A percentile compares a stretch with the other conserved stretches of the same genome.
These are phyloP conservation scores for Tethea ocularis DNA, from an alignment of 2,888 invertebrate species.

Conservation along the genomic window DNA sequence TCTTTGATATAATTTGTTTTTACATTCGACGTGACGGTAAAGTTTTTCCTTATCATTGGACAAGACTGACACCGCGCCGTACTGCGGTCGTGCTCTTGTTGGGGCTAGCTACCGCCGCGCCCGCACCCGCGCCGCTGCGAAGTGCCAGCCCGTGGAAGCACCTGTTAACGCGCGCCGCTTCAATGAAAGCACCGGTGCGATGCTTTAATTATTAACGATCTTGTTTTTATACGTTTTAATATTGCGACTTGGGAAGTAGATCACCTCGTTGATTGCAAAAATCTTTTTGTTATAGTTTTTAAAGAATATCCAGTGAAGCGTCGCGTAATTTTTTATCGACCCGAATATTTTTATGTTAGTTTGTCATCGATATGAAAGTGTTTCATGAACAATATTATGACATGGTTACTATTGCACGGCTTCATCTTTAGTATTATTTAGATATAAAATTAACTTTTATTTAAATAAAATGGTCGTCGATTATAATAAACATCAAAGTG, in stretches of 20 bases:
- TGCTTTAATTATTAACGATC: conserved; percentile 76
- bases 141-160: conserved; percentile 21
- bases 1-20: conserved; percentile 77
- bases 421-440: neutral
- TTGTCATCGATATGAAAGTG: conserved; percentile 55
- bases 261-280: conserved; percentile 77
- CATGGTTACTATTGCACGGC: conserved; percentile 29
- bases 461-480: neutral
- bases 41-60: conserved; percentile 57
- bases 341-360: conserved; percentile 48
- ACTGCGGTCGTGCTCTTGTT: conserved; percentile 58
- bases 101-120: conserved; percentile 44
- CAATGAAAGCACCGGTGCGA: conserved; percentile 65
- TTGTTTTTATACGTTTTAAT: conserved; percentile 74
- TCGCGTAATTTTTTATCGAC: conserved; percentile 57
- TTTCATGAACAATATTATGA: conserved; percentile 54
- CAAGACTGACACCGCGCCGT: neutral
- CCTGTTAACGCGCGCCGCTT: conserved; percentile 54
- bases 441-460: neutral
- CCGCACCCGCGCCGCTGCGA: conserved; percentile 55
- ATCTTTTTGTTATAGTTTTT: conserved; percentile 76
- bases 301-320: conserved; percentile 60
- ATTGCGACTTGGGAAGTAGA: conserved; percentile 77
- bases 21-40: conserved; percentile 68
- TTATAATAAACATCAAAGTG: conserved; percentile 33